These are phyloP conservation scores for Drosophila cognata DNA, from an alignment of 2,888 invertebrate species.

Conservation along the genomic window DNA sequence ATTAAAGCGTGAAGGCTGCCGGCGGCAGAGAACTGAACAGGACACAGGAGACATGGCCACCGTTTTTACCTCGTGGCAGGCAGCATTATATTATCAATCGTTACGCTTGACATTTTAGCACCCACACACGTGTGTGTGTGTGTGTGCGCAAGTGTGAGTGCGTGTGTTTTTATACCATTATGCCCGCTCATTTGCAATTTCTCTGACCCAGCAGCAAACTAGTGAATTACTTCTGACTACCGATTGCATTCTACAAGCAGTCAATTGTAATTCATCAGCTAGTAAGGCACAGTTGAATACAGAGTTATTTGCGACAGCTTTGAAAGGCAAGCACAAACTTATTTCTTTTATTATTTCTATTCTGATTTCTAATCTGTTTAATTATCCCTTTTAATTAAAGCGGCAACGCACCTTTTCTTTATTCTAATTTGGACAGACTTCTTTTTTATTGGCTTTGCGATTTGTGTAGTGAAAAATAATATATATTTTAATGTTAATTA, in stretches of 20 bases:
- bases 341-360: not conserved
- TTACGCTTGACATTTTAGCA: constrained; percentile 77
- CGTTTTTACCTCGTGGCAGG: constrained; percentile 46
- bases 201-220: constrained; percentile 2
- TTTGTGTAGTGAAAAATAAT: too few relatives aligned
- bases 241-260: not conserved
- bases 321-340: not conserved
- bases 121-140: constrained; percentile 51
- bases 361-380: not conserved
- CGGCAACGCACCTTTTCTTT: not conserved
- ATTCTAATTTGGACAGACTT: not conserved
- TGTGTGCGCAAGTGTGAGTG: constrained; percentile 21
- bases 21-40: constrained; percentile 39
- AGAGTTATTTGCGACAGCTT: not conserved
- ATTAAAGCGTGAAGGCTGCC: constrained; percentile 85
- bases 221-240: not conserved
- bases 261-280: not conserved
- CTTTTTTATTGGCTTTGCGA: not conserved
- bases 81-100: constrained; percentile 75
- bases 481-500: too few relatives aligned
- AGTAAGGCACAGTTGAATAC: not conserved
- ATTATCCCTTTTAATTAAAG: not conserved
- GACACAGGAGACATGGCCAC: constrained; percentile 56
- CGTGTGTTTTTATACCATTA: constrained; percentile 59
- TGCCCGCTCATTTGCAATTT: constrained; percentile 52